Evolutionary conservation across 2,797 vertebrate species (phyloP), one percentile per base, ranked within the genome.

Genomic region (Hippoglossus hippoglossus): DNA sequence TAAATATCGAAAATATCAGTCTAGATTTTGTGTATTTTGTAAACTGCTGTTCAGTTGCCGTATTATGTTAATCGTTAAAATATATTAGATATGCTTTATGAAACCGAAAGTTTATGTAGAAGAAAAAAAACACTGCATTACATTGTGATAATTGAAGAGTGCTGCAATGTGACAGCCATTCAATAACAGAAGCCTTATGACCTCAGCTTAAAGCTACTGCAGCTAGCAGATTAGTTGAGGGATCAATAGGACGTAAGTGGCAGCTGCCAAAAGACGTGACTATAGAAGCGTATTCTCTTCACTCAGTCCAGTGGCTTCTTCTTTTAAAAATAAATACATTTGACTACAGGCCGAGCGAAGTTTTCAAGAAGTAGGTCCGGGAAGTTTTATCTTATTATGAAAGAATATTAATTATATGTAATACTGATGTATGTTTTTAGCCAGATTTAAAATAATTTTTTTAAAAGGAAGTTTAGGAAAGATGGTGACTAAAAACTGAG

Each of bases 231-330:
- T 72, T 67, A 71, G 18, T 41, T 51, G 22, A 58, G 28, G 44
- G 67, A 82, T 74, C 61, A 72, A 77, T 59, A 66, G 56, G 51
- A 81, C 26, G 13, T n/a, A 31, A 83, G 64, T 1, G 22, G 58
- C 65, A 76, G 74, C 69, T 80, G 61, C 56, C 49, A 71, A 66
- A 66, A 73, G 44, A 73, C 24, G 26, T 4, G 9, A 49, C 61
- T 41, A 71, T 56, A 75, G 57, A 75, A 39, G 54, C 5, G 3
- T 22, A 59, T 52, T 76, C 59, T 60, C 21, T 6, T 2, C 31
- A 3, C 53, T 65, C 19, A 3, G 46, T 19, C 26, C 34, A 6
- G 11, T 21, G 15, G 39, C 22, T 67, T 64, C 63, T 5, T 10
- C 25, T 57, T 54, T 54, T 51, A 34, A 11, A 34, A 11, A 11